Evolutionary conservation across 2,888 invertebrate species (phyloP).

Genomic region (Eremobia ochroleuca): DNA sequence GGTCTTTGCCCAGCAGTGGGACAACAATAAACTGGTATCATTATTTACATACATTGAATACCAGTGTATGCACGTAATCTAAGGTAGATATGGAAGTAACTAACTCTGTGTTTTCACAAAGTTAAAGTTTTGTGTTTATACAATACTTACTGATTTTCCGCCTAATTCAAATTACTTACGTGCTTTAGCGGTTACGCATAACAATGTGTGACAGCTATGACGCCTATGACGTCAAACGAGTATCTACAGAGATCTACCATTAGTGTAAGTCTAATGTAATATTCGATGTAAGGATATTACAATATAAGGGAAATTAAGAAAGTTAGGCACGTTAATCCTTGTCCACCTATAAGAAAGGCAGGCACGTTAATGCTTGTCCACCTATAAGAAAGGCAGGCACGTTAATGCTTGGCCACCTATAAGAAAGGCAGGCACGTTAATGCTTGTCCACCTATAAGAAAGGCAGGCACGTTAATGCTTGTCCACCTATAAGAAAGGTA

Average conservation of each 20-base stretch:
- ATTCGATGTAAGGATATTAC: background rate
- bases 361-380: background rate
- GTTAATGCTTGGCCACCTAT: background rate
- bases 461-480: background rate
- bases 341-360: background rate
- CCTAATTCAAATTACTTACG: conserved; percentile 3
- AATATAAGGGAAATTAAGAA: background rate
- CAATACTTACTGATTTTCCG: conserved; percentile 11
- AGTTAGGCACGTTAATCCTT: background rate
- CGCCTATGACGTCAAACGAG: conserved; percentile 4
- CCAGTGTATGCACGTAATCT: too few relatives aligned
- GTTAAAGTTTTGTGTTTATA: background rate
- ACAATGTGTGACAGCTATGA: background rate
- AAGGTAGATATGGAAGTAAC: background rate
- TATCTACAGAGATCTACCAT: background rate
- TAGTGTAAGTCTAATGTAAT: background rate
- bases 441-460: background rate
- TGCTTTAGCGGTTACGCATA: background rate
- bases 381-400: background rate
- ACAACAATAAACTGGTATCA: background rate
- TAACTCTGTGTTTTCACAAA: background rate
- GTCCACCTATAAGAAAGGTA: background rate
- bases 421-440: background rate
- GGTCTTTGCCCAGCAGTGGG: background rate
- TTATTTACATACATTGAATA: background rate